Evolutionary conservation across 2,113 vertebrate species (phyloP).

Genomic region (Cryptotis parvus): DNA sequence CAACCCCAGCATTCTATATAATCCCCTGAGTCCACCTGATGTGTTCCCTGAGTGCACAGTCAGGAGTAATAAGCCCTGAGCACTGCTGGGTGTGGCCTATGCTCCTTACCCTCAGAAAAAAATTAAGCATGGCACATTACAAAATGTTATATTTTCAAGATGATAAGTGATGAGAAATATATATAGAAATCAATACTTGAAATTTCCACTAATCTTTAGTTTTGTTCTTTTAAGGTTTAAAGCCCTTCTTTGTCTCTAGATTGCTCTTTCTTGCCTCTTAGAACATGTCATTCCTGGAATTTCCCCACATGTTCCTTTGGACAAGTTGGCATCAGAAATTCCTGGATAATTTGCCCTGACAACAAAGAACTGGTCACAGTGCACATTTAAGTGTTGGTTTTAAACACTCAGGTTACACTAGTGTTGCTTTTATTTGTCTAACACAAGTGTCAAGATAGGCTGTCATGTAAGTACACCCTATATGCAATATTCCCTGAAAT

Average conservation of each 20-base stretch:
- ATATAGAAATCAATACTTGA: constrained; percentile 11
- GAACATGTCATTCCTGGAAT: background rate
- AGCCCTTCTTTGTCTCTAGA: background rate
- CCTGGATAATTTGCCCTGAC: background rate
- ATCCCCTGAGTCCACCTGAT: too few relatives aligned
- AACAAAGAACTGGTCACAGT: background rate
- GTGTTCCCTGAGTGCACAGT: too few relatives aligned
- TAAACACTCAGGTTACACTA: background rate
- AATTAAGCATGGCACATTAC: constrained; percentile 8
- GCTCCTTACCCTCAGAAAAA: background rate
- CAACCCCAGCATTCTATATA: too few relatives aligned
- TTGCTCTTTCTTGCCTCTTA: background rate
- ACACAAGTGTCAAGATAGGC: background rate
- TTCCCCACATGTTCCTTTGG: background rate
- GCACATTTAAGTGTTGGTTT: background rate
- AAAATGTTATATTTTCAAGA: background rate
- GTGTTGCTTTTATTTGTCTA: background rate
- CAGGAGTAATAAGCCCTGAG: too few relatives aligned
- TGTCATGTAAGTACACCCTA: background rate
- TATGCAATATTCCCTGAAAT: background rate
- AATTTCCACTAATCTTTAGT: background rate
- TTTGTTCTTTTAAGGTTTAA: background rate
- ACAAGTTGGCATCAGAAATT: constrained; percentile 28
- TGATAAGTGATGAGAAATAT: background rate
- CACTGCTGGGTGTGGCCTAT: too few relatives aligned